phyloP scores from a whole-genome alignment of 1,140 invertebrate species.

The Rhyacophila brunnea region DNA sequence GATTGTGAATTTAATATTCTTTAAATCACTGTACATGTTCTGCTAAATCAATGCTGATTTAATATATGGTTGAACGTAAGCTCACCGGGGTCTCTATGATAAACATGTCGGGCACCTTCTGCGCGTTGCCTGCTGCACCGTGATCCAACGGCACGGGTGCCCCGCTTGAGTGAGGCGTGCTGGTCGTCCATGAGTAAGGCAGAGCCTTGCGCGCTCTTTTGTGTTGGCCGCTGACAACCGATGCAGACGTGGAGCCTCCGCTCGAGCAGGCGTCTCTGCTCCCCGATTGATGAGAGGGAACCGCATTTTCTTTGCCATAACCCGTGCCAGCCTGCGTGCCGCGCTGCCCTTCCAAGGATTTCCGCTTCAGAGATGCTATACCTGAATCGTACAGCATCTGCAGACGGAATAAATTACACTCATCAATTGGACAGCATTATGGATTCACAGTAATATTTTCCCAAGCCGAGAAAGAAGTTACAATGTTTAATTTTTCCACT shows the following conservation, averaged over 20 bases:
- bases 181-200: constrained; percentile 68
- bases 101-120: constrained; percentile 56
- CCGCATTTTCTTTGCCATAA: constrained; percentile 67
- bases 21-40: no score
- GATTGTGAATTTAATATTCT: no score
- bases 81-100: constrained; percentile 77
- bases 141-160: constrained; percentile 36
- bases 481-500: no score
- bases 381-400: constrained; percentile 46
- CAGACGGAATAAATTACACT: constrained; percentile 17
- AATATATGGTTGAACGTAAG: no score
- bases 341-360: constrained; percentile 56
- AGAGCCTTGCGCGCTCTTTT: constrained; percentile 75
- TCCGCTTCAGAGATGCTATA: constrained; percentile 54
- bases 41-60: no score
- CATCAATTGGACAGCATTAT: no score
- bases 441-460: no score
- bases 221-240: constrained; percentile 32
- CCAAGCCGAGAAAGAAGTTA: no score
- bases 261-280: constrained; percentile 16
- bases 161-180: constrained; percentile 54
- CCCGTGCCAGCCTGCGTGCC: constrained; percentile 23
- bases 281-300: constrained; percentile 47
- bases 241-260: neutral
- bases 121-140: neutral